Base-by-base conservation (phyloP, 2,888 invertebrate species). In the Pandemis heparana region DNA sequence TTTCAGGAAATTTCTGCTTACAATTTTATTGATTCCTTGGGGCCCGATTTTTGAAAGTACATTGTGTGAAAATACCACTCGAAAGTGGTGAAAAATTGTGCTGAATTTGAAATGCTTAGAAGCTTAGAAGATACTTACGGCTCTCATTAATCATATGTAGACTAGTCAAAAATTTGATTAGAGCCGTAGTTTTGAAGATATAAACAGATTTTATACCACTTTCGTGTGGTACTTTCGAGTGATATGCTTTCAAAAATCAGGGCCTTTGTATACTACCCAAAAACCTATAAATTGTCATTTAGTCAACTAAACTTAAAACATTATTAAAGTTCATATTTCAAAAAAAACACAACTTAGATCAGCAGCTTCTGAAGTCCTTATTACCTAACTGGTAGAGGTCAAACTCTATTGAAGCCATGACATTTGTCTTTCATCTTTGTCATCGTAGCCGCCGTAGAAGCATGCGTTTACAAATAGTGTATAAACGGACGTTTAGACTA, bases 401-500 rank as follows among this genome's bases (percentile, higher is more conserved):
- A 8, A 59, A 16, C 59, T 68, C 4, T 10, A 18, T 46, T 59
- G 46, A 9, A 0, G 10, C 0, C 38, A 23, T n/a, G 62, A 0
- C 32, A 48, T 66, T 46, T 10, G 46, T 18, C 56, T 62, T 41
- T 81, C 84, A 83, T 83, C 79, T 85, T 85, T 83, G 84, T 85
- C 82, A 80, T 82, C 70, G 46, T 63, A 56, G 75, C 60, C 75
- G 75, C 79, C 79, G 77, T 73, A 72, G 76, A 75, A 77, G 81
- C 81, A 79, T 80, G 79, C 81, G 84, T 83, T 81, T 82, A 79
- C 75, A 73, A 78, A 79, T 75, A 32, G 23, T 81, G 82, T 87
- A 89, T 91, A 90, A 91, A 90, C 90, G 89, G 38, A 83, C 78
- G 80, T 78, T 79, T 81, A 78, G 80, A 76, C 79, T 77, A 75